These are phyloP conservation scores for Lycocerus yunnanus DNA, from an alignment of 2,888 invertebrate species.

Conservation along the genomic window DNA sequence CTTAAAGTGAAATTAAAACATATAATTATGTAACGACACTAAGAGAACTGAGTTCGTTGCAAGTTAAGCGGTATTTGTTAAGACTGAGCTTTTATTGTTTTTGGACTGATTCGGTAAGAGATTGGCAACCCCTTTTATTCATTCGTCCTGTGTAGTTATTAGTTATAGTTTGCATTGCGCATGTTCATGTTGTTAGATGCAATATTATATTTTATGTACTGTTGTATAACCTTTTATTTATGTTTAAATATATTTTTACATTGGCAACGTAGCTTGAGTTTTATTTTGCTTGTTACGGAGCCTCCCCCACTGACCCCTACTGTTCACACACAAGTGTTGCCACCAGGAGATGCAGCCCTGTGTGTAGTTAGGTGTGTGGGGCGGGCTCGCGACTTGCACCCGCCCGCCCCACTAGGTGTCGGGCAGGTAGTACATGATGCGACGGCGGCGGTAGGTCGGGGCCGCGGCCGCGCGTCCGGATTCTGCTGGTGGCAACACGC, in stretches of 20 bases:
- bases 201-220: slow-evolving; percentile 59
- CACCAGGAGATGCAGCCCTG: slow-evolving; percentile 48
- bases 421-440: slow-evolving; percentile 29
- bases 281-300: slow-evolving; percentile 52
- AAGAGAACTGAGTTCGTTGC: slow-evolving; percentile 26
- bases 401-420: slow-evolving; percentile 31
- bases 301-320: slow-evolving; percentile 31
- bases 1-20: slow-evolving; percentile 17
- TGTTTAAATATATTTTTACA: slow-evolving; percentile 59
- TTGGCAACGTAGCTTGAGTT: slow-evolving; percentile 57
- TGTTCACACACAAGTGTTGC: slow-evolving; percentile 45
- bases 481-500: slow-evolving; percentile 53
- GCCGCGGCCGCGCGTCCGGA: slow-evolving; percentile 31
- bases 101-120: slow-evolving; percentile 55
- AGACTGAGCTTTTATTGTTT: slow-evolving; percentile 38
- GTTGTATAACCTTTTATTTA: slow-evolving; percentile 57
- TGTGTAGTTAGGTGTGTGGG: slow-evolving; percentile 29
- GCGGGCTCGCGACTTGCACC: slow-evolving; percentile 29
- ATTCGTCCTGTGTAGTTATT: slow-evolving; percentile 50
- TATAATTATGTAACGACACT: slow-evolving; percentile 9
- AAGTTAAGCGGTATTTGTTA: slow-evolving; percentile 38
- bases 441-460: slow-evolving; percentile 32
- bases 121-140: slow-evolving; percentile 57
- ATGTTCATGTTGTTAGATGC: slow-evolving; percentile 58
- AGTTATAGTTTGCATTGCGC: slow-evolving; percentile 55